Conservation (phyloP, 2,113 vertebrate species). For the Amazona vittata region DNA sequence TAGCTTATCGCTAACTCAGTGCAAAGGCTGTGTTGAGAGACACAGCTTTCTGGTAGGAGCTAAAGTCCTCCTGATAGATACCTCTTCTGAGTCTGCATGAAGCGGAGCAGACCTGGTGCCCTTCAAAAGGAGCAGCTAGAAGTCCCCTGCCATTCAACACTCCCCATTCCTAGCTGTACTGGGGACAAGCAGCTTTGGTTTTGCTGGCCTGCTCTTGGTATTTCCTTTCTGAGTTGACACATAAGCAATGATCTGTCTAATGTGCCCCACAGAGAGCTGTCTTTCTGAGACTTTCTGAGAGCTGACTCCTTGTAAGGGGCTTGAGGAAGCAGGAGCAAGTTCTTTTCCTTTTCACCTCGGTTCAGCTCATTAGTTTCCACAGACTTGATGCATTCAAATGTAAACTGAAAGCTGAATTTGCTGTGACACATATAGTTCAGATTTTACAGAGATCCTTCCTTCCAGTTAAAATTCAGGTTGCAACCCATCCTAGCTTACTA, state of each 20-base stretch:
- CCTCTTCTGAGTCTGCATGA: background rate
- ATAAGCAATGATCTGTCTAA: background rate
- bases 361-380: background rate
- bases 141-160: background rate
- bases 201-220: background rate
- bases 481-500: background rate
- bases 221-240: background rate
- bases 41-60: background rate
- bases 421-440: background rate
- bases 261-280: rapidly evolving
- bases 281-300: background rate
- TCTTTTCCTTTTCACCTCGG: background rate
- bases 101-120: background rate
- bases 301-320: background rate
- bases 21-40: background rate
- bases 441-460: background rate
- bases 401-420: background rate
- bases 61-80: background rate
- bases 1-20: background rate
- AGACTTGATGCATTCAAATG: background rate
- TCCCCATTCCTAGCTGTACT: background rate
- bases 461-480: background rate
- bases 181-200: background rate
- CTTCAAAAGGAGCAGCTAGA: background rate
- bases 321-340: background rate